A percentile compares a stretch with the other conserved stretches of the same genome.
Conservation (phyloP, 2,113 vertebrate genomes). For the Mastomys natalensis region DNA sequence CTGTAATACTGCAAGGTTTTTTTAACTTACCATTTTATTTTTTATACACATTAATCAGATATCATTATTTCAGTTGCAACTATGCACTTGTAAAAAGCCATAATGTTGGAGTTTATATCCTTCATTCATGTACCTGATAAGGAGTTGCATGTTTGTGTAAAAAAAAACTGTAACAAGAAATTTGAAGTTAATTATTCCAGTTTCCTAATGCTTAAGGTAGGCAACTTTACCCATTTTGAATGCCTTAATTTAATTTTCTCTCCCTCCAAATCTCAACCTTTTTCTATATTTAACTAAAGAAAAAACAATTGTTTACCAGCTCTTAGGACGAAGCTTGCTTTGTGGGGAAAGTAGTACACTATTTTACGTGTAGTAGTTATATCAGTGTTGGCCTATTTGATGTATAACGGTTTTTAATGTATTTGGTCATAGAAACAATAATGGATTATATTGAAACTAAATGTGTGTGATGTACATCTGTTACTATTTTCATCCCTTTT, state of each 20-base stretch:
- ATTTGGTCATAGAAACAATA: slow-evolving; percentile 82
- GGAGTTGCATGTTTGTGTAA: slow-evolving; percentile 86
- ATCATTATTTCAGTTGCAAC: slow-evolving; percentile 87
- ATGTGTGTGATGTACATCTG: slow-evolving; percentile 76
- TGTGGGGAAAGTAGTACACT: slow-evolving; percentile 87
- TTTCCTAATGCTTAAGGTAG: slow-evolving; percentile 83
- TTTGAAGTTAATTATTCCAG: slow-evolving; percentile 79
- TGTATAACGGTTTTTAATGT: slow-evolving; percentile 86
- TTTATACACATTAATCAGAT: slow-evolving; percentile 87
- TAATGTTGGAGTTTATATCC: slow-evolving; percentile 82
- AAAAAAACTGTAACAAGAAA: slow-evolving; percentile 73
- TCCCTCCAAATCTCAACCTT: slow-evolving; percentile 82
- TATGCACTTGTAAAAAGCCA: slow-evolving; percentile 90
- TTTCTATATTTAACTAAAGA: slow-evolving; percentile 85
- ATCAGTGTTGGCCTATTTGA: slow-evolving; percentile 88
- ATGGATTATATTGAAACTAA: slow-evolving; percentile 80
- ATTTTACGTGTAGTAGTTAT: slow-evolving; percentile 87
- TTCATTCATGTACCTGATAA: slow-evolving; percentile 69
- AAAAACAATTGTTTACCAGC: slow-evolving; percentile 85
- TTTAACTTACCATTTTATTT: slow-evolving; percentile 88
- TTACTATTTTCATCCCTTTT: slow-evolving; percentile 76
- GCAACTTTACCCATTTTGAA: slow-evolving; percentile 84
- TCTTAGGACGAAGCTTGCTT: slow-evolving; percentile 90
- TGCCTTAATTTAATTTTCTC: slow-evolving; percentile 90
- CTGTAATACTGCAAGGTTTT: slow-evolving; percentile 88